Evolutionary conservation across 1,140 invertebrate genomes (phyloP).

Genomic region (Sycobia sp.): DNA sequence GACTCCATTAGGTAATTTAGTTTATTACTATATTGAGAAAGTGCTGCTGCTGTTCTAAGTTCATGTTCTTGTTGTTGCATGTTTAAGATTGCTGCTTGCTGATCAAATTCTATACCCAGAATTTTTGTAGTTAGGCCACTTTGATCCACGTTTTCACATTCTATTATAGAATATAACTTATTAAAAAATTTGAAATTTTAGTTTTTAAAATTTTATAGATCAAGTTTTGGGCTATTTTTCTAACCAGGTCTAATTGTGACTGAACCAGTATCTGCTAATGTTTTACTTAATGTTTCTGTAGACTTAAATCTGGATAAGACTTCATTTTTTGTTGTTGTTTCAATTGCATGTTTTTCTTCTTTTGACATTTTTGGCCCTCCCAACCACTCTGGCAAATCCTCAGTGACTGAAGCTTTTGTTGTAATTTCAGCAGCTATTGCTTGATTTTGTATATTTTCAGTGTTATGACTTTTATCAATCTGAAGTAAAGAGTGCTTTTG

Average conservation of each 20-base stretch:
- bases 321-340: conserved; percentile 20
- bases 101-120: conserved; percentile 45
- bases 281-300: conserved; percentile 2
- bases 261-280: neutral
- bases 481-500: neutral
- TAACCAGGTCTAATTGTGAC: neutral
- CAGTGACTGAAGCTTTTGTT: conserved; percentile 19
- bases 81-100: conserved; percentile 45
- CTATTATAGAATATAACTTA: conserved; percentile 1
- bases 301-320: conserved; percentile 6
- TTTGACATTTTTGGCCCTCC: conserved; percentile 41
- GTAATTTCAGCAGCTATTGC: conserved; percentile 12
- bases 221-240: neutral
- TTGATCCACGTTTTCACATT: neutral
- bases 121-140: conserved; percentile 35
- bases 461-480: conserved; percentile 16
- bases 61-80: conserved; percentile 54
- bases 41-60: conserved; percentile 42
- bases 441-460: conserved; percentile 25
- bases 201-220: neutral
- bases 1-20: conserved; percentile 42
- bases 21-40: conserved; percentile 51
- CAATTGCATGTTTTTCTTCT: conserved; percentile 29
- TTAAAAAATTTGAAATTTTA: neutral
- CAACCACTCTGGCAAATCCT: conserved; percentile 56